Conservation (phyloP, 2,113 vertebrate species). For the Scortum barcoo region DNA sequence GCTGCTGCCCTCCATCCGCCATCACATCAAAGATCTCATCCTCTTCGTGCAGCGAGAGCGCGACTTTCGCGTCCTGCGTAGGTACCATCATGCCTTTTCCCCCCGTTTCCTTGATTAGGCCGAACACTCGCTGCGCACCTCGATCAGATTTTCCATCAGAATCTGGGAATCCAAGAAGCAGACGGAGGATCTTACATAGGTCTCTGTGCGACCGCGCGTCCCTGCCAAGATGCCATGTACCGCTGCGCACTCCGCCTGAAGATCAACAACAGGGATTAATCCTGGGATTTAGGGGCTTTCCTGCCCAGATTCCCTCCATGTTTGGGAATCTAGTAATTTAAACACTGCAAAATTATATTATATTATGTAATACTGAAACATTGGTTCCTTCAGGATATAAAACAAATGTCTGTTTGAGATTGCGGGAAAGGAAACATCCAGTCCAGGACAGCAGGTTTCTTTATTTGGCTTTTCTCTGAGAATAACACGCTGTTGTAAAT, state of each 20-base stretch:
- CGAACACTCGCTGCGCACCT: constrained; percentile 18
- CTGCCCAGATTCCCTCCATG: constrained; percentile 10
- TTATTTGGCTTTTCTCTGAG: not conserved
- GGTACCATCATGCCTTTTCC: not conserved
- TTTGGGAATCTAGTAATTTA: not conserved
- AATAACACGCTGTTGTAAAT: not conserved
- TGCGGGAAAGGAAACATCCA: not conserved
- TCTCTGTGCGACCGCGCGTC: not conserved
- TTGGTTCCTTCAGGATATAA: not conserved
- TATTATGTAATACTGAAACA: not conserved
- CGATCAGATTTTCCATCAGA: constrained; percentile 31
- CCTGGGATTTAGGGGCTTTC: constrained; percentile 34
- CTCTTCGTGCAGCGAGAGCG: not conserved
- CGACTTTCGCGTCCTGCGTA: not conserved
- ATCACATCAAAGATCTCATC: constrained; percentile 20
- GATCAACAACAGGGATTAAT: constrained; percentile 55
- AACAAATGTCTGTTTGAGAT: not conserved
- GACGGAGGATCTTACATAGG: constrained; percentile 39
- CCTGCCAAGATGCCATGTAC: constrained; percentile 32
- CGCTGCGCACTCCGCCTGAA: constrained; percentile 17
- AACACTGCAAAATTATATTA: not conserved
- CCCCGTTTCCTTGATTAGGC: constrained; percentile 3
- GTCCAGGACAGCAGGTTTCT: not conserved
- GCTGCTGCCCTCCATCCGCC: not conserved
- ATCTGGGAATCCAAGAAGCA: constrained; percentile 24